These are phyloP conservation scores for Puntigrus tetrazona DNA, from an alignment of 2,113 vertebrate genomes.

Conservation along the genomic window DNA sequence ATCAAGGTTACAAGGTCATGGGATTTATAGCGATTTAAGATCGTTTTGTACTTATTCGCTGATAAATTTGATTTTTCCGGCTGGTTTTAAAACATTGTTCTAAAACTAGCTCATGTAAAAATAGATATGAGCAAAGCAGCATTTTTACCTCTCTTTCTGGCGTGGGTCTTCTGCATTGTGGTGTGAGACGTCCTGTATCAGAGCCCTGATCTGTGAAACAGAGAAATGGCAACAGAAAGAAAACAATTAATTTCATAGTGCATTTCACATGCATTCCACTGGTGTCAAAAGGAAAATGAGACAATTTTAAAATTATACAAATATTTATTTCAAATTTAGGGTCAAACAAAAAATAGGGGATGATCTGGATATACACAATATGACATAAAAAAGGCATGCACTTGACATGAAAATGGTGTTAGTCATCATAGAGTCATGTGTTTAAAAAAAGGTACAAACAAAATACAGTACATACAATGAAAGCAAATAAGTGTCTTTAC, in stretches of 20 bases:
- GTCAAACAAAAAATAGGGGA: conserved; percentile 34
- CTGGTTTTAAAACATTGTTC: not conserved
- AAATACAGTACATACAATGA: not conserved
- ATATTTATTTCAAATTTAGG: conserved; percentile 64
- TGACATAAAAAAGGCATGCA: not conserved
- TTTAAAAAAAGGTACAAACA: conserved; percentile 50
- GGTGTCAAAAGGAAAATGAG: not conserved
- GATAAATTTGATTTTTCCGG: not conserved
- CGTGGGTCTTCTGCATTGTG: conserved; percentile 84
- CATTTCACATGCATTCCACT: conserved; percentile 27
- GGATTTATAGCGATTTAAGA: not conserved
- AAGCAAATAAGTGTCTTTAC: not conserved
- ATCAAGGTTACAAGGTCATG: not conserved
- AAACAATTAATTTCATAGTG: not conserved
- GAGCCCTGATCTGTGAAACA: conserved; percentile 81
- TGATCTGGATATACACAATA: not conserved
- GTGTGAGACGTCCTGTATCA: conserved; percentile 79
- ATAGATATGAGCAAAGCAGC: not conserved
- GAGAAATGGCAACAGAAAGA: conserved; percentile 36
- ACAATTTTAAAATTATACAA: not conserved
- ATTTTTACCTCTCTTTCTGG: conserved; percentile 90
- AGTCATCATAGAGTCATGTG: conserved; percentile 46
- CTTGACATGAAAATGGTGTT: not conserved
- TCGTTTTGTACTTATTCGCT: not conserved
- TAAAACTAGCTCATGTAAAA: conserved; percentile 2